Percentiles rank a stretch among this genome's conserved stretches.
Evolutionary conservation across 2,888 invertebrate species (phyloP).

Genomic region (Tetragonula carbonaria): DNA sequence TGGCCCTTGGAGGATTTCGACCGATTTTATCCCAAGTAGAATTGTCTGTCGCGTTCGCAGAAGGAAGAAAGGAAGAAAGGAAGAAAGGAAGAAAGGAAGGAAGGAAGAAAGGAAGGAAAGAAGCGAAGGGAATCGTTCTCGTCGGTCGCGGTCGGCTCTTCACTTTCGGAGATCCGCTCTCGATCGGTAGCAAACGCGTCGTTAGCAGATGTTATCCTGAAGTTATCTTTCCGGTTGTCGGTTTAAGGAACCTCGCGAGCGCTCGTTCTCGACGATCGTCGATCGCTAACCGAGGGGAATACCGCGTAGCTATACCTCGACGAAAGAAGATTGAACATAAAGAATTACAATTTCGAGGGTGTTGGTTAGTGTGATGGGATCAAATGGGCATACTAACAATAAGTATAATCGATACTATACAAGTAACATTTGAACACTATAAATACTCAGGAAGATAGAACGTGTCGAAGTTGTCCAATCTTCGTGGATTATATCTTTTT

Average conservation of each 20-base stretch:
- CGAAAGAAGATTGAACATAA: slow-evolving; percentile 1
- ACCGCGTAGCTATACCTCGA: not conserved
- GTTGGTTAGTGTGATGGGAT: not conserved
- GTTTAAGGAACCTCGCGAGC: slow-evolving; percentile 18
- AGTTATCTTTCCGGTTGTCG: slow-evolving; percentile 28
- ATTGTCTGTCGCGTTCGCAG: slow-evolving; percentile 72
- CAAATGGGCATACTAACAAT: too few relatives aligned
- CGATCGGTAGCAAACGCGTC: slow-evolving; percentile 36
- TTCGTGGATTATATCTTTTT: too few relatives aligned
- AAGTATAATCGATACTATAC: too few relatives aligned
- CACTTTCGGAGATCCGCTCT: slow-evolving; percentile 28
- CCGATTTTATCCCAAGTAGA: slow-evolving; percentile 80
- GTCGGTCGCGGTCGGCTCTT: slow-evolving; percentile 48
- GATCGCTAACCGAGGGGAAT: not conserved
- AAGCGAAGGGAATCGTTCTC: slow-evolving; percentile 33
- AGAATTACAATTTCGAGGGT: not conserved
- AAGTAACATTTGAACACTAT: too few relatives aligned
- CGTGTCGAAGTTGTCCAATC: too few relatives aligned
- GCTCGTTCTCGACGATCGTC: not conserved
- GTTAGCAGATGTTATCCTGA: slow-evolving; percentile 45
- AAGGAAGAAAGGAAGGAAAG: slow-evolving; percentile 7
- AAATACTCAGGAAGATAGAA: too few relatives aligned
- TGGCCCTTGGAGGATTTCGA: slow-evolving; percentile 74
- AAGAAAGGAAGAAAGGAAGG: slow-evolving; percentile 27
- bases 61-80: slow-evolving; percentile 48